phyloP scores from a whole-genome alignment of 2,113 vertebrate genomes.

The Malaclemys terrapin region DNA sequence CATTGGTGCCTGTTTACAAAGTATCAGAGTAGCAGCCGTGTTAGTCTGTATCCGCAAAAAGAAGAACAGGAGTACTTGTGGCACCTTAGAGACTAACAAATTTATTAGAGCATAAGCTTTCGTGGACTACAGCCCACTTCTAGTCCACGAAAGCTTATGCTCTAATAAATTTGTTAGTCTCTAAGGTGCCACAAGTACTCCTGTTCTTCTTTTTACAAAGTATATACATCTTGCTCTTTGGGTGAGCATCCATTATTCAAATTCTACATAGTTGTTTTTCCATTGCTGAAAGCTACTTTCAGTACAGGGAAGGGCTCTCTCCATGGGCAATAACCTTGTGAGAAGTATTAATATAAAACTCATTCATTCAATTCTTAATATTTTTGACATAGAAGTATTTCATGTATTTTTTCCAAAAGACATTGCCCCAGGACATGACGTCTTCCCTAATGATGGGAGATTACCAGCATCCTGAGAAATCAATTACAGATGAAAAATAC shows the following conservation, averaged over 20 bases:
- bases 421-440: background rate
- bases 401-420: background rate
- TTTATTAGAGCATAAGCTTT: too few relatives aligned
- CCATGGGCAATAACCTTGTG: background rate
- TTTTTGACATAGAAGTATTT: background rate
- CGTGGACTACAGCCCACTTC: too few relatives aligned
- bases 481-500: background rate
- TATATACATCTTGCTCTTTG: background rate
- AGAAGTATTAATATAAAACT: background rate
- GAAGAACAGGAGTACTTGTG: too few relatives aligned
- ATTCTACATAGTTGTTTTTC: background rate
- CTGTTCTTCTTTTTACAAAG: background rate
- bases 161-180: too few relatives aligned
- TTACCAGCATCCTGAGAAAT: background rate
- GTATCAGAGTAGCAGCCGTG: background rate
- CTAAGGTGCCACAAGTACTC: too few relatives aligned
- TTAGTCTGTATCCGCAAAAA: too few relatives aligned
- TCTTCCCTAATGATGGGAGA: background rate
- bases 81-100: too few relatives aligned
- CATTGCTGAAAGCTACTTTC: background rate
- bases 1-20: conserved; percentile 21
- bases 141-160: too few relatives aligned
- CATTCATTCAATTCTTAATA: background rate
- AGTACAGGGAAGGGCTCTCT: background rate
- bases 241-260: background rate